Percentiles rank a stretch among this genome's conserved stretches.
phyloP scores from a whole-genome alignment of 1,140 invertebrate genomes.

The Nasonia vitripennis region DNA sequence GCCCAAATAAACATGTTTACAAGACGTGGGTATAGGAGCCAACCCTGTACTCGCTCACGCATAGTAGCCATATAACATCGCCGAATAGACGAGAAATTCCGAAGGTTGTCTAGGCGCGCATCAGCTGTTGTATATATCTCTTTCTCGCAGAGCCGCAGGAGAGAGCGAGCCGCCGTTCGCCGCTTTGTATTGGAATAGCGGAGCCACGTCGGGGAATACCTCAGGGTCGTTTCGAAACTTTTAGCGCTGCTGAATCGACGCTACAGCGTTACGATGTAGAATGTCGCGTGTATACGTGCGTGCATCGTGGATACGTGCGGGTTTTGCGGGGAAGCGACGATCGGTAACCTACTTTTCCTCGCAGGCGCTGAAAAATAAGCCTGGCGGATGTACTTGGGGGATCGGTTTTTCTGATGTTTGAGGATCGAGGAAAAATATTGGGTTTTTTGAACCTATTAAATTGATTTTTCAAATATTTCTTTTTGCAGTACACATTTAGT shows the following conservation, averaged over 20 bases:
- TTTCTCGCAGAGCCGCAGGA: background rate
- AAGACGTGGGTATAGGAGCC: too few species aligned
- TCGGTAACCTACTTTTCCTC: conserved; percentile 58
- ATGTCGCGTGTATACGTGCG: conserved; percentile 53
- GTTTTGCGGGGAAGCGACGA: conserved; percentile 58
- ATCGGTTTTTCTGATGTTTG: too few species aligned
- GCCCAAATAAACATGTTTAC: too few species aligned
- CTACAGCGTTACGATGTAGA: conserved; percentile 27
- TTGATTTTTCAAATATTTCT: too few species aligned
- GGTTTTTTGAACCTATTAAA: too few species aligned
- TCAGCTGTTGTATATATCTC: background rate
- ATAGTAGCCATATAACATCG: background rate
- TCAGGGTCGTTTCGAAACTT: conserved; percentile 64
- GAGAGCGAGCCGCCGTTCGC: background rate
- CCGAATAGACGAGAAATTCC: conserved; percentile 3
- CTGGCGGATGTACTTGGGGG: background rate
- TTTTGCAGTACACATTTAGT: too few species aligned
- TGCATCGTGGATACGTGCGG: conserved; percentile 54
- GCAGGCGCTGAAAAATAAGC: background rate
- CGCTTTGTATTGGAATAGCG: conserved; percentile 48
- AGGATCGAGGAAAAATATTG: too few species aligned
- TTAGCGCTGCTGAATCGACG: conserved; percentile 64
- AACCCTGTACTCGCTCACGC: background rate
- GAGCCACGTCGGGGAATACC: conserved; percentile 62
- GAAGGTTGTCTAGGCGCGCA: background rate